These are phyloP conservation scores for Uropetala carovei DNA, from an alignment of 2,888 invertebrate genomes.

Conservation along the genomic window DNA sequence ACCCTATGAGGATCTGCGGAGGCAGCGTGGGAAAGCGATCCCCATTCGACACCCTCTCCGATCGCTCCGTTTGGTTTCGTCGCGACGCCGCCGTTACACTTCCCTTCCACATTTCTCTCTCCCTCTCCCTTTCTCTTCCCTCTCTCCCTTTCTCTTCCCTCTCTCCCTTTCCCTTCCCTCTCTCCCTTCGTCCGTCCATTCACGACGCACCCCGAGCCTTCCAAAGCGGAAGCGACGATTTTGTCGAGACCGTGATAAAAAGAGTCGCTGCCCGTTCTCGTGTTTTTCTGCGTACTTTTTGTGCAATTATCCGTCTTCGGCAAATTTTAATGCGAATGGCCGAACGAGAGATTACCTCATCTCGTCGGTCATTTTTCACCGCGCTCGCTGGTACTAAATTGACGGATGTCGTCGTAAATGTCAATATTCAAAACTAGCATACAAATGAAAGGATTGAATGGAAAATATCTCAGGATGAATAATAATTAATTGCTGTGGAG, in stretches of 20 bases:
- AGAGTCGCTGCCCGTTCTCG: background rate
- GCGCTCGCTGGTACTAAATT: no score
- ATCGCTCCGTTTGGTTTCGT: background rate
- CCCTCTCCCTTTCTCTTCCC: background rate
- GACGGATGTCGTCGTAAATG: no score
- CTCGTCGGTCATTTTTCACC: no score
- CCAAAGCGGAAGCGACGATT: background rate
- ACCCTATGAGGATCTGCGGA: background rate
- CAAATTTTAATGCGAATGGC: no score
- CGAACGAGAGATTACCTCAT: no score
- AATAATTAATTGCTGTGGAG: no score
- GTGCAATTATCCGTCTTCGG: no score
- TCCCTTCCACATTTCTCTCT: background rate
- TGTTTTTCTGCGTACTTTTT: background rate
- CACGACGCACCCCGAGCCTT: background rate
- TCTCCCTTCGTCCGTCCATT: background rate
- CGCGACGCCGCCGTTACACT: background rate
- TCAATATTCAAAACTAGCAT: no score
- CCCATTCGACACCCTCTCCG: constrained; percentile 55
- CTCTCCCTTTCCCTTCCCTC: constrained; percentile 2
- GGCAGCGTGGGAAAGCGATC: constrained; percentile 33
- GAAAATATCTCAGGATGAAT: no score
- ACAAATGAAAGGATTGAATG: no score
- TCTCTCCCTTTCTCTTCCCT: background rate
- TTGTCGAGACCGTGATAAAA: background rate